A percentile compares a stretch with the other conserved stretches of the same genome.
Conservation (phyloP, 2,113 vertebrate species). For the Erpornis zantholeuca region DNA sequence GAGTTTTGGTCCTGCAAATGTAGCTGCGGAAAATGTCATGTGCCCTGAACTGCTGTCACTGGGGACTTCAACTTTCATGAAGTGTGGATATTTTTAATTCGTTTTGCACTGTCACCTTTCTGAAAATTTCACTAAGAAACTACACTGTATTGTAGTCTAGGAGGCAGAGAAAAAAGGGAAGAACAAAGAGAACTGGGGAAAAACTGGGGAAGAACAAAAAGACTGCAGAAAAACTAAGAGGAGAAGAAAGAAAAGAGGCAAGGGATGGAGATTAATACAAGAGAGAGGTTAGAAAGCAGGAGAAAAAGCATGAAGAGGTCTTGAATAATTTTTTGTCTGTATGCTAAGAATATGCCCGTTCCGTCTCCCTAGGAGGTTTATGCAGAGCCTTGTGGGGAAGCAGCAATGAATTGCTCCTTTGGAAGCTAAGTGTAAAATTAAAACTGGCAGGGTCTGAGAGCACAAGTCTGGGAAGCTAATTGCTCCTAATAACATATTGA, state of each 20-base stretch:
- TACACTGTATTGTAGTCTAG: background rate
- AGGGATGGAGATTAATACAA: background rate
- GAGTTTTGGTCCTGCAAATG: rapidly evolving
- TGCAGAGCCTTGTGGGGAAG: background rate
- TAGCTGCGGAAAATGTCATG: background rate
- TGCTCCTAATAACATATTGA: background rate
- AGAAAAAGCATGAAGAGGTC: background rate
- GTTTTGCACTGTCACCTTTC: background rate
- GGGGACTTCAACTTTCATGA: background rate
- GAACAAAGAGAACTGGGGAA: too few species aligned
- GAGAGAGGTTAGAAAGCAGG: background rate
- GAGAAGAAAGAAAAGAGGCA: background rate
- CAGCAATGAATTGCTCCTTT: slow-evolving; percentile 4
- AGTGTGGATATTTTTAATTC: background rate
- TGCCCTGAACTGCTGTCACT: background rate
- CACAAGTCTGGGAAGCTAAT: slow-evolving; percentile 14
- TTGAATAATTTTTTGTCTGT: background rate
- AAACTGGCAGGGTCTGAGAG: slow-evolving; percentile 12
- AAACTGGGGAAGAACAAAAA: background rate
- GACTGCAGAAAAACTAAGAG: background rate
- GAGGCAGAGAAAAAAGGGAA: background rate
- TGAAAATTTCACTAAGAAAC: background rate
- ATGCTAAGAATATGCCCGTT: background rate
- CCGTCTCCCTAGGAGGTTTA: background rate
- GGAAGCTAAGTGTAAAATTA: slow-evolving; percentile 27